Percentiles rank a stretch among this genome's conserved stretches.
Conservation (phyloP, 2,113 vertebrate species). For the Canis aureus region DNA sequence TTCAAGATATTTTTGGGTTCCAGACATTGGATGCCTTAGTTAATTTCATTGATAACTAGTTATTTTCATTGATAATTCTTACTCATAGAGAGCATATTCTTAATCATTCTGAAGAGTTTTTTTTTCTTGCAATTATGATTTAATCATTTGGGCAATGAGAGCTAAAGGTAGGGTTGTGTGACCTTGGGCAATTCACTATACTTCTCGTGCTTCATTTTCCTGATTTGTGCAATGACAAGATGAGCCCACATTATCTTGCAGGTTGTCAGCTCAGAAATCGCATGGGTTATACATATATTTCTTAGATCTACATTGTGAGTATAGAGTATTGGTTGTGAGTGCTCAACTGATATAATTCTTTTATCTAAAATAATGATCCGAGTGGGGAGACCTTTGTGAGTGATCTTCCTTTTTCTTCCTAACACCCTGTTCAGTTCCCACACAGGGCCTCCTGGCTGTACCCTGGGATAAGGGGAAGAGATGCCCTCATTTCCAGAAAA, state of each 20-base stretch:
- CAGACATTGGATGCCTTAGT: constrained; percentile 50
- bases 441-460: too few species aligned
- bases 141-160: not conserved
- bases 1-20: constrained; percentile 71
- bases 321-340: not conserved
- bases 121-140: not conserved
- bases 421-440: not conserved
- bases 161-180: not conserved
- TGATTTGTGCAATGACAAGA: not conserved
- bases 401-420: constrained; percentile 16
- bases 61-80: constrained; percentile 65
- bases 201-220: not conserved
- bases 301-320: not conserved
- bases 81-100: not conserved
- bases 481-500: not conserved
- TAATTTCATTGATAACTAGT: constrained; percentile 61
- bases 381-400: not conserved
- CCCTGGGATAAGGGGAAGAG: not conserved
- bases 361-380: not conserved
- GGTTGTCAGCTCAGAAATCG: not conserved
- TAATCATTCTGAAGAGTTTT: not conserved
- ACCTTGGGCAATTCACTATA: not conserved
- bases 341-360: not conserved
- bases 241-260: not conserved
- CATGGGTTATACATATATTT: not conserved